phyloP scores from a whole-genome alignment of 2,888 invertebrate genomes.

The Orthonychiurus folsomi region DNA sequence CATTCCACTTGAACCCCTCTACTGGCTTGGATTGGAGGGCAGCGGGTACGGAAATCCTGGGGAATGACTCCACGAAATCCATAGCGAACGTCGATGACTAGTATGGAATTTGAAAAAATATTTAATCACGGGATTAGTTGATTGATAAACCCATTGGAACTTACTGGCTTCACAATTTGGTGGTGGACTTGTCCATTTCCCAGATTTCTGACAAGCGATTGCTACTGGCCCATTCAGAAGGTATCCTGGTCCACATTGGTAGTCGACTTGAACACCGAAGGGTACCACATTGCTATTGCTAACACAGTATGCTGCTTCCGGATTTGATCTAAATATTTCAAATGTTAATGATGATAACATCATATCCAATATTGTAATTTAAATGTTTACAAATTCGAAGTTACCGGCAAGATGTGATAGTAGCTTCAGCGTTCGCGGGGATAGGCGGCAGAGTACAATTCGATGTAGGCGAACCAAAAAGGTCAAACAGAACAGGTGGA shows the following conservation, averaged over 20 bases:
- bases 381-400: not conserved
- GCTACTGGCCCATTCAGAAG: conserved; percentile 32
- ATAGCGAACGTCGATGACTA: conserved; percentile 34
- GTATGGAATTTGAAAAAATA: not conserved
- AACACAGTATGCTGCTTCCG: conserved; percentile 25
- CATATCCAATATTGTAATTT: not conserved
- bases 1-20: conserved; percentile 37
- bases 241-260: conserved; percentile 33
- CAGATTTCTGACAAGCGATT: conserved; percentile 31
- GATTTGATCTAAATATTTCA: conserved; percentile 23
- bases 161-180: conserved; percentile 38
- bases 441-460: conserved; percentile 35
- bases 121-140: not conserved
- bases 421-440: conserved; percentile 35
- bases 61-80: conserved; percentile 32
- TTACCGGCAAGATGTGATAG: conserved; percentile 32
- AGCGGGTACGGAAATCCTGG: conserved; percentile 28
- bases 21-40: conserved; percentile 25
- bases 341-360: too few species aligned
- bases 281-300: conserved; percentile 22
- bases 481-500: not conserved
- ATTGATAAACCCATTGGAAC: too few species aligned
- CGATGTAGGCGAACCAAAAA: not conserved
- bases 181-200: conserved; percentile 33
- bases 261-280: conserved; percentile 27